Evolutionary conservation across 1,140 invertebrate genomes (phyloP).

Genomic region (Eufriesea mexicana): DNA sequence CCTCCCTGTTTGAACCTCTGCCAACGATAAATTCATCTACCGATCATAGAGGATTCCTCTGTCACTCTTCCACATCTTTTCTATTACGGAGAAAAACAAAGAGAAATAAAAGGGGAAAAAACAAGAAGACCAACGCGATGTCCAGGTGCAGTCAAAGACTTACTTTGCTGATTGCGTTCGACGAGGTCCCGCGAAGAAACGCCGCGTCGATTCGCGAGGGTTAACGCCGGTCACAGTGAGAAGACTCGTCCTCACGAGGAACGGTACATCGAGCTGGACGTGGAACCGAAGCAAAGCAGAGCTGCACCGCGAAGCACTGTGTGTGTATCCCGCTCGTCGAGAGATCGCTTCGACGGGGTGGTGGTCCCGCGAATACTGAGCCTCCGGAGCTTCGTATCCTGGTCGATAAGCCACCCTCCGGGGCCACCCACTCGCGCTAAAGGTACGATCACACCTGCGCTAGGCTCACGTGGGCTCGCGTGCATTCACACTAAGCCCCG

Average conservation of each 20-base stretch:
- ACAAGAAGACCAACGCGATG: too few species aligned
- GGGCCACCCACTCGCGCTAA: constrained; percentile 69
- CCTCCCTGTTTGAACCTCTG: too few species aligned
- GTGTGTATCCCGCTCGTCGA: constrained; percentile 22
- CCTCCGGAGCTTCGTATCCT: constrained; percentile 71
- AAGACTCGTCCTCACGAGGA: neutral
- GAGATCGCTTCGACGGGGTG: constrained; percentile 72
- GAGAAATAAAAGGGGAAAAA: neutral
- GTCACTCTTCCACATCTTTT: too few species aligned
- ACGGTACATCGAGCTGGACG: constrained; percentile 25
- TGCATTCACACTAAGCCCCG: neutral
- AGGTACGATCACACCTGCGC: constrained; percentile 64
- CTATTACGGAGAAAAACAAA: neutral
- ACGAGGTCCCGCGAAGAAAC: constrained; percentile 24
- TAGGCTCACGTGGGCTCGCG: constrained; percentile 28
- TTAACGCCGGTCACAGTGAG: neutral
- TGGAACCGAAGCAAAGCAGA: neutral
- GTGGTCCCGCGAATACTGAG: constrained; percentile 80
- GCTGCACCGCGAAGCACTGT: constrained; percentile 18
- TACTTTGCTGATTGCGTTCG: constrained; percentile 29
- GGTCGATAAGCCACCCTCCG: constrained; percentile 78
- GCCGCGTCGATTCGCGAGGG: neutral
- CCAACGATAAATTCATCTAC: too few species aligned
- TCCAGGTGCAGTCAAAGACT: neutral
- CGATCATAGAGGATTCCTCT: too few species aligned